Percentiles rank a stretch among this genome's conserved stretches.
Conservation (phyloP, 2,113 vertebrate genomes). For the Charina bottae region DNA sequence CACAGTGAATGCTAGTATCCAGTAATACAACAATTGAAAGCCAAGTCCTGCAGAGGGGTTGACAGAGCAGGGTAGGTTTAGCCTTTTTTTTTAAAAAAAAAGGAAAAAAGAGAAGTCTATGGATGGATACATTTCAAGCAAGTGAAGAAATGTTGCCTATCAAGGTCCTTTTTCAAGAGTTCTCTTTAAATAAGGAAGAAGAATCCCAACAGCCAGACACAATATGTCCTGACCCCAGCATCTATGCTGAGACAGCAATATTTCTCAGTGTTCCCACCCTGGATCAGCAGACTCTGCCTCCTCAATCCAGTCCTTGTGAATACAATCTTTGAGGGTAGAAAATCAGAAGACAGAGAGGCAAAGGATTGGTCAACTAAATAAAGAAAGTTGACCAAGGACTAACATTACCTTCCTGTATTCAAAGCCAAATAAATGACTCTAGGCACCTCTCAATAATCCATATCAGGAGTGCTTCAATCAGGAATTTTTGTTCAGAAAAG, state of each 20-base stretch:
- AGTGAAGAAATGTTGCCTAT: neutral
- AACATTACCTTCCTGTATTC: neutral
- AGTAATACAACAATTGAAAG: neutral
- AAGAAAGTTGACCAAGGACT: neutral
- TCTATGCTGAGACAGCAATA: neutral
- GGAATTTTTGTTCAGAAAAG: neutral
- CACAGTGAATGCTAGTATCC: neutral
- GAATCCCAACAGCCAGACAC: neutral
- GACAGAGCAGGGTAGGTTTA: neutral
- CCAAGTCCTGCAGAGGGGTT: neutral
- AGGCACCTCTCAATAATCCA: no score
- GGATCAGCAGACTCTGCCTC: neutral
- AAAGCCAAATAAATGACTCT: neutral
- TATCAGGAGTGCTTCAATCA: neutral
- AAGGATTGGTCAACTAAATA: neutral
- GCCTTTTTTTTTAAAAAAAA: neutral
- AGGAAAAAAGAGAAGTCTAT: neutral
- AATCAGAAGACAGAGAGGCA: neutral
- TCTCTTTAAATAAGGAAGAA: neutral
- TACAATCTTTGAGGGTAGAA: neutral
- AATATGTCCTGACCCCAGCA: neutral
- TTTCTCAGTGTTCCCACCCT: neutral
- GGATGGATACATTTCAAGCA: neutral
- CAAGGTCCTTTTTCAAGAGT: neutral
- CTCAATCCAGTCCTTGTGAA: neutral